A percentile compares a stretch with the other conserved stretches of the same genome.
These are phyloP conservation scores for Rhinopomastus cyanomelas DNA, from an alignment of 2,113 vertebrate genomes.

Conservation along the genomic window DNA sequence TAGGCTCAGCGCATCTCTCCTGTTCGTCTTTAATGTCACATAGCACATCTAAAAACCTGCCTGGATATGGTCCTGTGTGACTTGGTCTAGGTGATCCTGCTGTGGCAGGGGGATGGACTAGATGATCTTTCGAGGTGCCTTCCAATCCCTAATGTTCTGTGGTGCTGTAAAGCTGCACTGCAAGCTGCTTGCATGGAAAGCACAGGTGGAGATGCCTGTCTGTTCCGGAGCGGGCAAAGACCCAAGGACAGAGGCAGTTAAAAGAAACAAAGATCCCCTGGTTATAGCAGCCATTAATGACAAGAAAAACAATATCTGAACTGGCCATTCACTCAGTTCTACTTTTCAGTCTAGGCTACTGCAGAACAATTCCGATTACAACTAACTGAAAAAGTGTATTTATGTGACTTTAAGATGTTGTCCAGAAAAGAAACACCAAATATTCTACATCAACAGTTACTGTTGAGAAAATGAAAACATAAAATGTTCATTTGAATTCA, in stretches of 20 bases:
- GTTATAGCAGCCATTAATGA: neutral
- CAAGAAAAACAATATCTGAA: neutral
- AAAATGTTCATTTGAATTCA: neutral
- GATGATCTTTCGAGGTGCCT: no score
- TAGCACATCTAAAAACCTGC: no score
- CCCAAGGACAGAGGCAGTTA: neutral
- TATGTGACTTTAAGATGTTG: neutral
- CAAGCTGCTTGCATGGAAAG: neutral
- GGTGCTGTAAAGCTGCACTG: neutral
- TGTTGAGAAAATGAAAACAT: slow-evolving; percentile 16
- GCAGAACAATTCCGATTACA: neutral
- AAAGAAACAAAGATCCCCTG: neutral
- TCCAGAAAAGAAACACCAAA: neutral
- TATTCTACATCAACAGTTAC: slow-evolving; percentile 1
- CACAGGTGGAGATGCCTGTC: neutral
- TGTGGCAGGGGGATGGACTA: no score
- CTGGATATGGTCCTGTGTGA: no score
- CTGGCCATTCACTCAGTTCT: neutral
- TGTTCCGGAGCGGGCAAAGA: neutral
- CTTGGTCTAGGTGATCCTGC: no score
- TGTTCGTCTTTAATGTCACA: neutral
- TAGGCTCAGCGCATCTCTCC: neutral
- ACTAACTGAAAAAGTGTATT: neutral
- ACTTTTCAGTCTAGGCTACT: neutral
- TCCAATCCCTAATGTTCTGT: no score